phyloP scores from a whole-genome alignment of 1,140 invertebrate genomes.

The Cheumatopsyche charites region DNA sequence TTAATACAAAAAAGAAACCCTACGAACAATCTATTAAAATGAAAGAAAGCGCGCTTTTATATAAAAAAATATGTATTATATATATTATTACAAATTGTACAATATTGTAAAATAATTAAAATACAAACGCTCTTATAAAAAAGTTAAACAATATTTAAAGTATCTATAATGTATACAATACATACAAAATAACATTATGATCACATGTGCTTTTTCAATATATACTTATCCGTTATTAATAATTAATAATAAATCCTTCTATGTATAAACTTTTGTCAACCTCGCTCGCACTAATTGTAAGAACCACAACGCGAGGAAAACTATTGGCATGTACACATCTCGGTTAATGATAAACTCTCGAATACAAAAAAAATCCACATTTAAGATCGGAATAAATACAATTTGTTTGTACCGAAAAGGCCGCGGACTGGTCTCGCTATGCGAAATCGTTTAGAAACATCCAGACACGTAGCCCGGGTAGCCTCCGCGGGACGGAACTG shows the following conservation, averaged over 20 bases:
- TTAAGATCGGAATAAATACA: conserved; percentile 7
- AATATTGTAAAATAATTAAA: conserved; percentile 46
- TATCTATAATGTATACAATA: conserved; percentile 49
- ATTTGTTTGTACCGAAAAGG: conserved; percentile 7
- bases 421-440: neutral
- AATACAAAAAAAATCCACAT: conserved; percentile 22
- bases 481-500: no score
- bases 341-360: conserved; percentile 5
- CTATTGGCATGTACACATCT: conserved; percentile 24
- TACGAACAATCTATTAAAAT: conserved; percentile 1
- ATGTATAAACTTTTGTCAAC: neutral
- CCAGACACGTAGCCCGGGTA: no score
- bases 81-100: conserved; percentile 40
- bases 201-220: conserved; percentile 49
- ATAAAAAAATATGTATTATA: conserved; percentile 48
- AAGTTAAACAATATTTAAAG: conserved; percentile 47
- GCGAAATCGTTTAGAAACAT: neutral
- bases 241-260: conserved; percentile 36
- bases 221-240: conserved; percentile 27
- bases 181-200: conserved; percentile 50
- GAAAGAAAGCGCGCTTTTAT: conserved; percentile 45
- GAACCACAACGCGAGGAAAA: conserved; percentile 12
- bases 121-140: conserved; percentile 49
- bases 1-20: neutral
- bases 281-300: neutral